Percentiles rank a stretch among this genome's conserved stretches.
phyloP scores from a whole-genome alignment of 2,113 vertebrate genomes.

The Machaerirhynchus nigripectus region DNA sequence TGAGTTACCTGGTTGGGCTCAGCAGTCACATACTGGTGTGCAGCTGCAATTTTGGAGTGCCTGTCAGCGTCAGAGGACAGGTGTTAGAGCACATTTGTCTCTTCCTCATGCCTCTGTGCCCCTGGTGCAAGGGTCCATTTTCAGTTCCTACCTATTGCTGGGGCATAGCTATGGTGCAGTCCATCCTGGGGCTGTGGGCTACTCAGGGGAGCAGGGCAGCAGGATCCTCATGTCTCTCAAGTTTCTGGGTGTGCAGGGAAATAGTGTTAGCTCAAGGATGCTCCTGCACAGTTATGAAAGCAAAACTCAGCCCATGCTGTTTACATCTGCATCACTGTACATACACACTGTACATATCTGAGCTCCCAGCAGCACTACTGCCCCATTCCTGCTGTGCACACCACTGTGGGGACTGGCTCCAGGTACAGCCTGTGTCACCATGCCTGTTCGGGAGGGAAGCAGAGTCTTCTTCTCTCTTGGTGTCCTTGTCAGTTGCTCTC shows the following conservation, averaged over 20 bases:
- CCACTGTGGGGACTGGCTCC: neutral
- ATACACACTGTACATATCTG: accelerated
- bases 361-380: neutral
- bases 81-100: neutral
- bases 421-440: neutral
- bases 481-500: neutral
- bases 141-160: neutral
- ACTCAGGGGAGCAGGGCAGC: neutral
- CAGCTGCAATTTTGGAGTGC: neutral
- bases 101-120: neutral
- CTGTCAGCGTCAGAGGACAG: neutral
- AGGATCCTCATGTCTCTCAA: neutral
- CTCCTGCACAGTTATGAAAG: neutral
- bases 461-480: neutral
- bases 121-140: neutral
- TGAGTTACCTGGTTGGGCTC: neutral
- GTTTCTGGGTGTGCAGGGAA: neutral
- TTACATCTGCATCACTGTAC: neutral
- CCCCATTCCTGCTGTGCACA: neutral
- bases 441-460: neutral
- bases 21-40: neutral
- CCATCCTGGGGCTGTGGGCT: neutral
- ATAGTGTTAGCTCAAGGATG: neutral
- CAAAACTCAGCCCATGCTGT: neutral
- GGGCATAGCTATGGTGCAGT: neutral